These are phyloP conservation scores for Fratercula arctica DNA, from an alignment of 2,797 vertebrate species.

Conservation along the genomic window DNA sequence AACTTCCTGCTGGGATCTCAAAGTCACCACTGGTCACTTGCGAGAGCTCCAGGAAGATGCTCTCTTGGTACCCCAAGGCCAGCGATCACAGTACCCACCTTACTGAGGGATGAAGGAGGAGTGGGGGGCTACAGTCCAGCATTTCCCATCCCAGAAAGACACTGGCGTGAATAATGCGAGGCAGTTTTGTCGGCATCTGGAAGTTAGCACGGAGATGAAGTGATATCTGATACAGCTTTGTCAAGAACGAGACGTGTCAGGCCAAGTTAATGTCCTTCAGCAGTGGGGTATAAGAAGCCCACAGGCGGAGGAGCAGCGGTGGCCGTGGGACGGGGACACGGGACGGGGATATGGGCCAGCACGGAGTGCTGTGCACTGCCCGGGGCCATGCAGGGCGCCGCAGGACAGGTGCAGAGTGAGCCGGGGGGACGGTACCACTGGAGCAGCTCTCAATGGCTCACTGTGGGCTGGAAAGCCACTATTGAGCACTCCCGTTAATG, in stretches of 20 bases:
- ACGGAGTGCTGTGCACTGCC: background rate
- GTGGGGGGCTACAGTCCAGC: background rate
- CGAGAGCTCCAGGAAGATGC: background rate
- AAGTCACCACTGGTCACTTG: background rate
- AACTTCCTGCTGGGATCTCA: background rate
- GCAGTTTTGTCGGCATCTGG: constrained; percentile 23
- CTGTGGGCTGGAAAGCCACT: background rate
- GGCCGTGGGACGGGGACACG: background rate
- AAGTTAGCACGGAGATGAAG: background rate
- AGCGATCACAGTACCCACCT: background rate
- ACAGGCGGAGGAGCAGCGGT: fast-evolving
- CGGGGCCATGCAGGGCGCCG: background rate
- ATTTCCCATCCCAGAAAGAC: background rate
- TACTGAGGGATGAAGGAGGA: background rate
- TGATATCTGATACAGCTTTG: constrained; percentile 5
- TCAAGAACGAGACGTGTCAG: background rate
- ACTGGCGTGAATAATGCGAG: background rate
- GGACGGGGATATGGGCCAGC: background rate
- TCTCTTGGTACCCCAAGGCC: background rate
- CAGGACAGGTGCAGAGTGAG: background rate
- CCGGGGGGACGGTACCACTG: fast-evolving
- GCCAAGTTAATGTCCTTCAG: constrained; percentile 4
- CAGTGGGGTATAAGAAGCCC: background rate
- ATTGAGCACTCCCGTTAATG: background rate
- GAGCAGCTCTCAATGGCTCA: constrained; percentile 20